Evolutionary conservation across 92 coral and sea anemone species (phyloP), one percentile per base, ranked within the genome.

Genomic region (Palythoa grandis): DNA sequence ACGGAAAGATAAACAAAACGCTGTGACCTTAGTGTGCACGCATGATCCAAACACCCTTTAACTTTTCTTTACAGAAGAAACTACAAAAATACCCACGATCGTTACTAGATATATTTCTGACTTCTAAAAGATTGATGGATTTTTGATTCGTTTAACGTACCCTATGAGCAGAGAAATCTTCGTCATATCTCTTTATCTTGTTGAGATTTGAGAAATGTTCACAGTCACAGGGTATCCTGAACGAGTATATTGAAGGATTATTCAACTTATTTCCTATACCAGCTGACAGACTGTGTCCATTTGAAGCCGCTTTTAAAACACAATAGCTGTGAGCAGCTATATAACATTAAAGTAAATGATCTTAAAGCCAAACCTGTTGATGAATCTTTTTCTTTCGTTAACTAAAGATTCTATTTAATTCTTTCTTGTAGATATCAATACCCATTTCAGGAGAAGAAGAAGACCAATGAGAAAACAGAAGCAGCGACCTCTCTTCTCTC

Each of bases 401-500:
- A 80, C 37, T 48, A 53, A 80, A 5, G 15, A 39, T 7, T 25
- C 50, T 43, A 8, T 2, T 12, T 69, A 6, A 29, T 69, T 69
- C 47, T 69, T 69, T 29, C 19, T 20, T 61, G 12, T 24, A 88
- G 88, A 76, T 10, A 70, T 84, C 67, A 87, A 87, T 76, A 79
- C 83, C 20, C 82, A 76, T 22, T 86, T 82, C 24, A 88, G 74
- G 67, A 77, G 87, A 77, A 72, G 85, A 70, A 84, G 86, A 70
- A 87, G 88, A 35, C 89, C 92, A 11, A 86, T 86, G 87, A 37
- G 89, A 48, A 89, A 89, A 71, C 87, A 85, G 43, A 89, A 86
- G 48, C 92, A 86, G 20, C 86, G 89, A 50, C 92, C 92, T 8
- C 77, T 89, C 71, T 89, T 89, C 48, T 89, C 89, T 17, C 92